These are phyloP conservation scores for Pollimyrus isidori DNA, from an alignment of 2,113 vertebrate species.

Conservation along the genomic window DNA sequence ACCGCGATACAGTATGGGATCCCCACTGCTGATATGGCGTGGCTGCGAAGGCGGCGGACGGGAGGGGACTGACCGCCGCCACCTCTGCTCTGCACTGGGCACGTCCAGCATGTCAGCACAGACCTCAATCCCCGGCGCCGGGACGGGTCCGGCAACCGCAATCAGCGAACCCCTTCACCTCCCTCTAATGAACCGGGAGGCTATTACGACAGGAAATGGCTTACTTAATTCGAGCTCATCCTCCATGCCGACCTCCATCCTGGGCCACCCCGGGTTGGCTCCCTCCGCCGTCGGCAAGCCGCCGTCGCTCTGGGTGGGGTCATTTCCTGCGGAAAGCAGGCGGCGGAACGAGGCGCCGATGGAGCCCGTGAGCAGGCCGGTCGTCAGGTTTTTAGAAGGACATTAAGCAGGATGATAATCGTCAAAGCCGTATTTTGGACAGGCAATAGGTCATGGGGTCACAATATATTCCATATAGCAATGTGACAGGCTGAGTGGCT, in stretches of 20 bases:
- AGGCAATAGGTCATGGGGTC: conserved; percentile 24
- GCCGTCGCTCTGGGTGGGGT: conserved; percentile 89
- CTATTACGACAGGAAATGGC: conserved; percentile 93
- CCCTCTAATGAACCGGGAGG: conserved; percentile 90
- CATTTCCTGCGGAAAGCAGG: conserved; percentile 91
- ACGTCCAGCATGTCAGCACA: conserved; percentile 65
- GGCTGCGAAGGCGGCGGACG: conserved; percentile 38
- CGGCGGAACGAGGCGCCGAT: conserved; percentile 47
- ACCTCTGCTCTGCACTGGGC: conserved; percentile 62
- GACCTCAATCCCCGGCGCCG: conserved; percentile 30
- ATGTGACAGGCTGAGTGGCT: not conserved
- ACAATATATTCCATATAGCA: not conserved
- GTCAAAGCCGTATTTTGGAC: conserved; percentile 81
- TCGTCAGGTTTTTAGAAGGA: conserved; percentile 98
- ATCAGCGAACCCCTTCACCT: conserved; percentile 68
- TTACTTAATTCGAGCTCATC: conserved; percentile 98
- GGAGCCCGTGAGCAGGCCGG: conserved; percentile 36
- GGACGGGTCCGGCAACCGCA: conserved; percentile 39
- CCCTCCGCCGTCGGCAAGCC: conserved; percentile 79
- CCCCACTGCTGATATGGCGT: conserved; percentile 42
- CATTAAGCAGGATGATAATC: conserved; percentile 99
- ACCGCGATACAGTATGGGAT: conserved; percentile 41
- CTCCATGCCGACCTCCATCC: conserved; percentile 76
- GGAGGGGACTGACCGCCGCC: conserved; percentile 47
- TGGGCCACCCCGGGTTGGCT: conserved; percentile 82